A percentile compares a stretch with the other conserved stretches of the same genome.
Evolutionary conservation across 2,113 vertebrate species (phyloP).

Genomic region (Saccopteryx leptura): DNA sequence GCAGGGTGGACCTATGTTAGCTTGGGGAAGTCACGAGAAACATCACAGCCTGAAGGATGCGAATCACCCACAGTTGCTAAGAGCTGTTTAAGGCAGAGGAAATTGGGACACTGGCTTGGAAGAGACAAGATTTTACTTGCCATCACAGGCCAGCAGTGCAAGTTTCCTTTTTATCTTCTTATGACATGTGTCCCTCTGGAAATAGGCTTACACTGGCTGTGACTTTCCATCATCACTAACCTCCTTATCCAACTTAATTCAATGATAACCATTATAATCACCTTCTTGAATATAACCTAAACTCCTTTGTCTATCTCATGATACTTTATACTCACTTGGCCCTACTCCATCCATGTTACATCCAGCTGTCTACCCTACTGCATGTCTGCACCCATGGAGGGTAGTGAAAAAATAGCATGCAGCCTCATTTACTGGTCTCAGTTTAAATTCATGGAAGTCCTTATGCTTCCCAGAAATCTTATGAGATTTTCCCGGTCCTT

Average conservation of each 20-base stretch:
- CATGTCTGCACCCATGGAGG: not conserved
- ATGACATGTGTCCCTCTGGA: conserved; percentile 1
- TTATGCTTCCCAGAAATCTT: not conserved
- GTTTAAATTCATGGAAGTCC: not conserved
- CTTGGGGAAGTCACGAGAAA: not conserved
- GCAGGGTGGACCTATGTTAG: not conserved
- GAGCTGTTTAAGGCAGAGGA: conserved; percentile 38
- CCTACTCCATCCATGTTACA: not conserved
- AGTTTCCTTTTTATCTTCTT: conserved; percentile 47
- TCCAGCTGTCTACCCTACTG: not conserved
- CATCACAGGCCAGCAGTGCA: conserved; percentile 43
- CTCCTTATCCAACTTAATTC: not conserved
- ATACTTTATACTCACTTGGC: not conserved
- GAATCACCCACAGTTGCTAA: not conserved
- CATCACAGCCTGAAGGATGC: not conserved
- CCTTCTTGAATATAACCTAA: not conserved
- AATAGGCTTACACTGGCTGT: not conserved
- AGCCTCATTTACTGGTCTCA: not conserved
- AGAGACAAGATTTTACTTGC: conserved; percentile 31
- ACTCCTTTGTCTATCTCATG: not conserved
- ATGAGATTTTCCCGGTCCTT: not conserved
- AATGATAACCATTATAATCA: not conserved
- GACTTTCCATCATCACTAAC: not conserved
- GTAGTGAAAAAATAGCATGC: not conserved
- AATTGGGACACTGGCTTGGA: not conserved